Percentiles rank a stretch among this genome's conserved stretches.
These are phyloP conservation scores for Crenuchus spilurus DNA, from an alignment of 2,797 vertebrate genomes.

Conservation along the genomic window DNA sequence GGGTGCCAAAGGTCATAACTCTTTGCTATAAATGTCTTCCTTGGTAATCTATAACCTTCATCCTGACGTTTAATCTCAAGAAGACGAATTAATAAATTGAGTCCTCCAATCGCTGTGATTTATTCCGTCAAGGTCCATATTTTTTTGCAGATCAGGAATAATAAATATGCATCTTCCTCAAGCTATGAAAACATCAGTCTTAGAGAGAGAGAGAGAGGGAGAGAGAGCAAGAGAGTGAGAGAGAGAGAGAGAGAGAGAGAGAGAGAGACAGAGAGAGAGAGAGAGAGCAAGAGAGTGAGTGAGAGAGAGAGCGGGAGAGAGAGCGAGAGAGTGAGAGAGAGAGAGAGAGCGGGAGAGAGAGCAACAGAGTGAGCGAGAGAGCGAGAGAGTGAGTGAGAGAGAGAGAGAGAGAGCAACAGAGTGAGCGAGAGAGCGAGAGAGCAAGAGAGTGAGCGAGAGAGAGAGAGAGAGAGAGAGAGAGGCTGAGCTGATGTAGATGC, in stretches of 20 bases:
- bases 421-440: neutral
- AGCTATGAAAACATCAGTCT: neutral
- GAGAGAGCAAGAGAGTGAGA: neutral
- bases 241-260: neutral
- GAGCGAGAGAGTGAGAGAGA: neutral
- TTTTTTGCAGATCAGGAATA: neutral
- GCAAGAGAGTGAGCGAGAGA: neutral
- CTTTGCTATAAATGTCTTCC: neutral
- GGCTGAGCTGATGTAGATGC: neutral
- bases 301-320: neutral
- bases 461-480: neutral
- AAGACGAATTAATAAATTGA: neutral
- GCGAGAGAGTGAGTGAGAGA: neutral
- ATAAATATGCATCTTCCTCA: neutral
- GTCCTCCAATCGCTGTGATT: neutral
- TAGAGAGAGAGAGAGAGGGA: neutral
- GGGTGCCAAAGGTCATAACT: neutral
- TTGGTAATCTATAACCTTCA: neutral
- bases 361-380: no score
- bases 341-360: neutral
- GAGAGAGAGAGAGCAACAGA: neutral
- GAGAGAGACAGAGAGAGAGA: neutral
- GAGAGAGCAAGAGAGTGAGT: neutral
- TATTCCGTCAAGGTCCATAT: neutral
- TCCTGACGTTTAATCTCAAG: constrained; percentile 12